phyloP scores from a whole-genome alignment of 2,113 vertebrate genomes.

The Donacobius atricapilla region DNA sequence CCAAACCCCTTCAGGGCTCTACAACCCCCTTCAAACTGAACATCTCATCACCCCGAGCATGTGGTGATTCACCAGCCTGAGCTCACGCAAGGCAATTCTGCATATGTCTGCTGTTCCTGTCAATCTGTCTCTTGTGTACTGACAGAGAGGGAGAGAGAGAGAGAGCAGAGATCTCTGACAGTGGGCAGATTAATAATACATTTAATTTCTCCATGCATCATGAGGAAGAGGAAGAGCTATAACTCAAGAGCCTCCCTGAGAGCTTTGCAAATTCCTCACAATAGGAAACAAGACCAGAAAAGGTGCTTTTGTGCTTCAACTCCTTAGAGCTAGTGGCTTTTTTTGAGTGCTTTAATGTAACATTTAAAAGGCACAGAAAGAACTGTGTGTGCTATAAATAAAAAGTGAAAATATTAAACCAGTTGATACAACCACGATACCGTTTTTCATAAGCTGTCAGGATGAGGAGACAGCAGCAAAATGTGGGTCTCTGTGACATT shows the following conservation, averaged over 20 bases:
- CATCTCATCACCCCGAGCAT: not conserved
- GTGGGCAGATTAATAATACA: conserved; percentile 52
- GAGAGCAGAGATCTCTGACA: conserved; percentile 38
- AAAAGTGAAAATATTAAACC: not conserved
- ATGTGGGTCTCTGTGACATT: not conserved
- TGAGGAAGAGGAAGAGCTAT: conserved; percentile 43
- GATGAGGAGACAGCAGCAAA: not conserved
- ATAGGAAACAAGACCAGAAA: conserved; percentile 11
- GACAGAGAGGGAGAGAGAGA: not conserved
- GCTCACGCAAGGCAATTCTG: not conserved
- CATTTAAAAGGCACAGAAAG: not conserved
- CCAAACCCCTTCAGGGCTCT: not conserved
- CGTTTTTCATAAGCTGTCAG: not conserved
- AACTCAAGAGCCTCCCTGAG: conserved; percentile 60
- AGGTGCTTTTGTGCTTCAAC: not conserved
- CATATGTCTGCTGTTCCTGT: conserved; percentile 2
- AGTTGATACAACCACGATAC: not conserved
- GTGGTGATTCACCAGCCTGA: conserved; percentile 25
- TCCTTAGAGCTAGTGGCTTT: not conserved
- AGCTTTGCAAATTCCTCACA: conserved; percentile 40
- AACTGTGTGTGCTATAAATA: not conserved
- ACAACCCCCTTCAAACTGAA: not conserved
- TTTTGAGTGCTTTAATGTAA: conserved; percentile 16
- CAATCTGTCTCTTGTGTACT: conserved; percentile 33
- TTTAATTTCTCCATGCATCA: conserved; percentile 48